phyloP scores from a whole-genome alignment of 2,888 invertebrate genomes.

The Aproaerema taeniolella region DNA sequence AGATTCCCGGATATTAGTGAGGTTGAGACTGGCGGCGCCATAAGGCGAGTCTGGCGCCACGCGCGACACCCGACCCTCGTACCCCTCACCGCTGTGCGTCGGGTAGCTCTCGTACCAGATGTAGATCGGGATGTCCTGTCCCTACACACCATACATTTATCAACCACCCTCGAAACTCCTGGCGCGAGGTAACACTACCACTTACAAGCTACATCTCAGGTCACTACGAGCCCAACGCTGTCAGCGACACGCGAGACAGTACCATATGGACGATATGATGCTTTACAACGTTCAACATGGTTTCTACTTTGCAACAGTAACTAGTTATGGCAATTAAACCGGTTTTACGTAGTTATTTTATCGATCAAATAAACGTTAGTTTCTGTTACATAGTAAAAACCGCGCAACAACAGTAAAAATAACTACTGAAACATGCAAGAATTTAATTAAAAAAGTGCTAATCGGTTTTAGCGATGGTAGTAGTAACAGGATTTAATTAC shows the following conservation, averaged over 20 bases:
- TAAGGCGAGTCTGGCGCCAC: slow-evolving; percentile 92
- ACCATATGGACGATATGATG: slow-evolving; percentile 6
- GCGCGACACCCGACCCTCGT: slow-evolving; percentile 93
- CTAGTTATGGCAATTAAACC: slow-evolving; percentile 2
- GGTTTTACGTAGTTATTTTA: slow-evolving; percentile 1
- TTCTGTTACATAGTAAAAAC: slow-evolving; percentile 27
- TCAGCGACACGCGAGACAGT: slow-evolving; percentile 10
- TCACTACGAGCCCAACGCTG: slow-evolving; percentile 14
- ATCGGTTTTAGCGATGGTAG: slow-evolving; percentile 9
- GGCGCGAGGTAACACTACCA: slow-evolving; percentile 11
- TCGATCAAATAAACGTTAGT: not conserved
- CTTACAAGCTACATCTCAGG: slow-evolving; percentile 9
- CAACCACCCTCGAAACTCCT: slow-evolving; percentile 9
- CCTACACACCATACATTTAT: slow-evolving; percentile 75
- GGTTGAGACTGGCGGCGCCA: slow-evolving; percentile 95
- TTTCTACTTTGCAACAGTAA: slow-evolving; percentile 27
- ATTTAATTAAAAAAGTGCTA: too few relatives aligned
- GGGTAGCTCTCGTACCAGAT: slow-evolving; percentile 99
- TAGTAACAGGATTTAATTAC: too few relatives aligned
- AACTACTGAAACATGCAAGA: slow-evolving; percentile 35
- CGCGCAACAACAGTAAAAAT: slow-evolving; percentile 28
- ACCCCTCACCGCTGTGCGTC: slow-evolving; percentile 96
- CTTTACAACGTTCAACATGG: slow-evolving; percentile 17
- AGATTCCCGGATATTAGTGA: slow-evolving; percentile 94
- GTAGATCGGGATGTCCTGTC: slow-evolving; percentile 97